These are phyloP conservation scores for Rutilus rutilus DNA, from an alignment of 2,113 vertebrate species.

Conservation along the genomic window DNA sequence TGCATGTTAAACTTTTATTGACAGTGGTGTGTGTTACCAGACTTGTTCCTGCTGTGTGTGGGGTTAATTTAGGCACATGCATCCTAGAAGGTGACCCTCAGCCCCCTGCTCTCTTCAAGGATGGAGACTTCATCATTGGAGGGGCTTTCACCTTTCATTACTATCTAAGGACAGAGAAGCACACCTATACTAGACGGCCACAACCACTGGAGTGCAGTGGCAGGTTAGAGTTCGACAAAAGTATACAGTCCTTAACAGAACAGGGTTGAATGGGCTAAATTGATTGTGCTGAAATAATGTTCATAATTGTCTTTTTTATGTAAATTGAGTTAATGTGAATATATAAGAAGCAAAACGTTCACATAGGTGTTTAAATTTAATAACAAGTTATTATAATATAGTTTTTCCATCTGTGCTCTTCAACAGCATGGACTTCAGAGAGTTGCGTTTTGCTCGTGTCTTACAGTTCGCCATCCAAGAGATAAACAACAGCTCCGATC, in stretches of 20 bases:
- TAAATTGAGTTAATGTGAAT: neutral
- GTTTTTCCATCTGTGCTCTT: constrained; percentile 21
- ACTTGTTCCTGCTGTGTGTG: constrained; percentile 43
- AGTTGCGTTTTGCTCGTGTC: constrained; percentile 66
- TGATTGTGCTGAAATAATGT: neutral
- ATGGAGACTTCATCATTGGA: constrained; percentile 70
- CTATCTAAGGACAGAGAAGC: constrained; percentile 51
- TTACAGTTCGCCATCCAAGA: constrained; percentile 75
- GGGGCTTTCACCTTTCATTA: constrained; percentile 68
- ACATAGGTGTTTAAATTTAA: neutral
- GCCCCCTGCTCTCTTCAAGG: constrained; percentile 60
- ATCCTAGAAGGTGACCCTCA: constrained; percentile 53
- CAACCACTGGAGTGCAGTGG: constrained; percentile 64
- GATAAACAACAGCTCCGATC: constrained; percentile 72
- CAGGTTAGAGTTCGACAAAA: constrained; percentile 64
- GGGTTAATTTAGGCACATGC: constrained; percentile 51
- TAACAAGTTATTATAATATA: neutral
- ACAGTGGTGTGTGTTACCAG: constrained; percentile 5
- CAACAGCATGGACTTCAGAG: constrained; percentile 64
- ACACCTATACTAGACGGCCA: constrained; percentile 66
- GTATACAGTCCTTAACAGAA: neutral
- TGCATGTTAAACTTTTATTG: constrained; percentile 5
- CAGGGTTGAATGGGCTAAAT: neutral
- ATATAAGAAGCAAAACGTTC: neutral
- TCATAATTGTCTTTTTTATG: neutral